Evolutionary conservation across 1,140 invertebrate species (phyloP).

Genomic region (Proctacanthus coquilletti): DNA sequence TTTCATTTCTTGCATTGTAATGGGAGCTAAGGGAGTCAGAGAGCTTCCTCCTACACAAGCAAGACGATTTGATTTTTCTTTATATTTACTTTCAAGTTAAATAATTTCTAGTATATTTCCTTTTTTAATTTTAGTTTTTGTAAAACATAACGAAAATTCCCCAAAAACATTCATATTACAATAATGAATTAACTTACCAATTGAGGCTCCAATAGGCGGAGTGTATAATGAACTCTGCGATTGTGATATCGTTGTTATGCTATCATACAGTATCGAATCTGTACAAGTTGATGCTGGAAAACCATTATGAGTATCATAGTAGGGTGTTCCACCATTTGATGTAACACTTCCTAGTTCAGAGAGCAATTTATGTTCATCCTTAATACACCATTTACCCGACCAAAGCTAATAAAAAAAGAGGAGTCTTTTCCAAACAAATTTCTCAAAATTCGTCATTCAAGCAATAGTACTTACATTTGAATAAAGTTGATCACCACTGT

Average conservation of each 20-base stretch:
- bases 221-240: conserved; percentile 57
- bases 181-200: conserved; percentile 38
- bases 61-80: conserved; percentile 9
- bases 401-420: conserved; percentile 43
- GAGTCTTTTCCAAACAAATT: not conserved
- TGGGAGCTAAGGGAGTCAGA: conserved; percentile 56
- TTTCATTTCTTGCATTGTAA: conserved; percentile 67
- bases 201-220: conserved; percentile 51
- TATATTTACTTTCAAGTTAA: conserved; percentile 1
- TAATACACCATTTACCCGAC: conserved; percentile 75
- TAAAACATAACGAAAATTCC: not conserved
- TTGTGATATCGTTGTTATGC: conserved; percentile 58
- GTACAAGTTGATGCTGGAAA: conserved; percentile 37
- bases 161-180: not conserved
- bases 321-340: conserved; percentile 28
- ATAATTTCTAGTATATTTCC: not conserved
- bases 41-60: conserved; percentile 39
- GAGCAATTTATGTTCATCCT: conserved; percentile 72
- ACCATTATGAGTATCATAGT: conserved; percentile 45
- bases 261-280: conserved; percentile 43
- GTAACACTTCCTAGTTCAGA: conserved; percentile 56
- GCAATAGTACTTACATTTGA: conserved; percentile 67
- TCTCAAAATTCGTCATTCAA: not conserved
- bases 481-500: conserved; percentile 79
- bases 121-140: not conserved